Base-by-base conservation (phyloP, 2,113 vertebrate species). In the Rhagologus leucostigma region DNA sequence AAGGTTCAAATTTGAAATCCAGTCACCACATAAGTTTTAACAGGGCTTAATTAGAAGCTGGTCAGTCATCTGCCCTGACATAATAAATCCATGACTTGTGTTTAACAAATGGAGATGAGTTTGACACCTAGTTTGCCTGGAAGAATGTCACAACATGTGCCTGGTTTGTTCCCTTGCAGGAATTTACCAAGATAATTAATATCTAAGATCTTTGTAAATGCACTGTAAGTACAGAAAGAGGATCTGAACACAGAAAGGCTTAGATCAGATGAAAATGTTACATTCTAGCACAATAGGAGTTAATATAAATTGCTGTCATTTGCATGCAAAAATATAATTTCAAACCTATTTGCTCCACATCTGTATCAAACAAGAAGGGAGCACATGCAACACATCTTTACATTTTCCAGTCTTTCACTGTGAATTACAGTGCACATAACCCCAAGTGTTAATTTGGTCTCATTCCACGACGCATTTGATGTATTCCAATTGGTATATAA, bases 401-500 rank as follows among this genome's bases (percentile, higher is more conserved):
- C 84, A 93, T 57, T 75, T 92, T 96, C 63, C 60, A 90, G 2
- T 92, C 69, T 77, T 90, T 79, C 76, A 37, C 37, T 49, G 64
- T 88, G 89, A 96, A 95, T 97, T 80, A 59, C 86, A 70, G 60
- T 42, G 63, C 39, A 84, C 68, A 87, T 80, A 96, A 90, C 82
- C 63, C 95, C 65, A 63, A 89, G 95, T 87, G 90, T 96, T 97
- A 96, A 97, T 97, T 95, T 92, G 74, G 93, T 92, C 95, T 94
- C 75, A 70, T 93, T 74, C 90, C 71, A 69, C 9, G 19, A 87
- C 49, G 77, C 81, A 80, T 90, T 91, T 95, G 82, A 85, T 89
- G 53, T 75, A 35, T 89, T 96, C 83, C 87, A 79, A 79, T 30
- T 88, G 84, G 89, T 85, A 88, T 21, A 93, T 75, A 88, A 89